phyloP scores from a whole-genome alignment of 2,888 invertebrate genomes.

The Leptinotarsa tumamoca region DNA sequence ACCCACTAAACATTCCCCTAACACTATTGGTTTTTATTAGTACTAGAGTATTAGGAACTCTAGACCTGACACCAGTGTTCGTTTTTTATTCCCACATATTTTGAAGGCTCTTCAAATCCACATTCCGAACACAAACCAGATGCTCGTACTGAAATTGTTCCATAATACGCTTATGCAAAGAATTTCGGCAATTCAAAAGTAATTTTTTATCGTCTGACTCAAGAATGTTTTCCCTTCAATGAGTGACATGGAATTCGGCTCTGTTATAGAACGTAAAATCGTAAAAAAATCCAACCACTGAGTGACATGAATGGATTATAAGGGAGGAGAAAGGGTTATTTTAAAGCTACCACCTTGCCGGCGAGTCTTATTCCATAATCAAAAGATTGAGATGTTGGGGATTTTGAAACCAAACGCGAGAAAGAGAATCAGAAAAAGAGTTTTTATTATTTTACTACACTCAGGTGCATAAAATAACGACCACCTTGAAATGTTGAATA shows the following conservation, averaged over 20 bases:
- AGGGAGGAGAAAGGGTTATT: neutral
- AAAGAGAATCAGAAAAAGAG: neutral
- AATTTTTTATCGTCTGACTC: conserved; percentile 25
- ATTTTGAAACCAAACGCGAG: neutral
- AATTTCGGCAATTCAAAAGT: conserved; percentile 28
- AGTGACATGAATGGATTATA: conserved; percentile 3
- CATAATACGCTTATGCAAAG: conserved; percentile 35
- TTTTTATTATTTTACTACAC: no score
- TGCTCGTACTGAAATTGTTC: conserved; percentile 36
- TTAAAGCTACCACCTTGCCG: neutral
- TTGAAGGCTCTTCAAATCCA: conserved; percentile 8
- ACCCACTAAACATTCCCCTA: neutral
- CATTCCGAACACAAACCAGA: conserved; percentile 34
- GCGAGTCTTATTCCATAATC: neutral
- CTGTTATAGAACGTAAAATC: conserved; percentile 10
- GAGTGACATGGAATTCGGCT: conserved; percentile 20
- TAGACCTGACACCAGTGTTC: neutral
- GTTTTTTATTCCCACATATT: conserved; percentile 1
- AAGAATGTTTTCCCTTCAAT: conserved; percentile 1
- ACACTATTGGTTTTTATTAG: neutral
- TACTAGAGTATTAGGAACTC: neutral
- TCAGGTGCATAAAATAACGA: no score
- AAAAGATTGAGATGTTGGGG: neutral
- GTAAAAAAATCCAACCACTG: conserved; percentile 5
- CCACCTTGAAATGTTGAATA: no score